Conservation (phyloP, 1,140 invertebrate species). For the Globodera rostochiensis region DNA sequence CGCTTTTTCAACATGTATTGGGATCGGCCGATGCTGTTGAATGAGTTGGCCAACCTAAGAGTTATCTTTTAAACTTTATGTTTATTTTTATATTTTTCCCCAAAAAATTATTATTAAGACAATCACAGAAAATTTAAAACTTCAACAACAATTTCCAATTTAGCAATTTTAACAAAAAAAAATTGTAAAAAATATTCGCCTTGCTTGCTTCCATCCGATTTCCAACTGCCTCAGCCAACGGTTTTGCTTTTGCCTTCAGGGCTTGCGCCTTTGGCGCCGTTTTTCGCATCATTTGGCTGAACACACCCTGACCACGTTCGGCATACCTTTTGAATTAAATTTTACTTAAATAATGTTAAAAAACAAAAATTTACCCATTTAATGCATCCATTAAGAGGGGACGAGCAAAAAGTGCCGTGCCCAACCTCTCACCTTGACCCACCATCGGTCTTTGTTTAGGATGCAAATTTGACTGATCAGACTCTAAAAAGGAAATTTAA, state of each 20-base stretch:
- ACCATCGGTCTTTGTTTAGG: background rate
- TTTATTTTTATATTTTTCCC: no score
- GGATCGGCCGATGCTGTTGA: conserved; percentile 1
- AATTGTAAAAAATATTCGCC: background rate
- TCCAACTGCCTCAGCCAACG: conserved; percentile 62
- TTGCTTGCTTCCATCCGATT: conserved; percentile 53
- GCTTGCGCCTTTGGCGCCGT: conserved; percentile 65
- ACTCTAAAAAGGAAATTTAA: background rate
- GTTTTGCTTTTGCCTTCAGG: conserved; percentile 61
- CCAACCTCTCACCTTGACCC: conserved; percentile 60
- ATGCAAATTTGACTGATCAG: background rate
- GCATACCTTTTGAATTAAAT: conserved; percentile 39
- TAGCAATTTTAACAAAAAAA: background rate
- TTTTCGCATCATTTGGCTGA: conserved; percentile 54
- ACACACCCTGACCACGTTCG: conserved; percentile 61
- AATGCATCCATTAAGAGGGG: conserved; percentile 61
- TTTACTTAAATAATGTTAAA: background rate
- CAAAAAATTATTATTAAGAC: no score
- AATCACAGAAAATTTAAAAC: no score
- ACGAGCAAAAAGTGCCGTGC: conserved; percentile 36
- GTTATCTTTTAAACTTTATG: no score
- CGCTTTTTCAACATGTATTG: background rate
- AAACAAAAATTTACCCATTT: conserved; percentile 48
- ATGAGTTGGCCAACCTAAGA: conserved; percentile 16
- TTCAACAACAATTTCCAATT: background rate